phyloP scores from a whole-genome alignment of 1,140 invertebrate genomes.

The Cryptotermes secundus region DNA sequence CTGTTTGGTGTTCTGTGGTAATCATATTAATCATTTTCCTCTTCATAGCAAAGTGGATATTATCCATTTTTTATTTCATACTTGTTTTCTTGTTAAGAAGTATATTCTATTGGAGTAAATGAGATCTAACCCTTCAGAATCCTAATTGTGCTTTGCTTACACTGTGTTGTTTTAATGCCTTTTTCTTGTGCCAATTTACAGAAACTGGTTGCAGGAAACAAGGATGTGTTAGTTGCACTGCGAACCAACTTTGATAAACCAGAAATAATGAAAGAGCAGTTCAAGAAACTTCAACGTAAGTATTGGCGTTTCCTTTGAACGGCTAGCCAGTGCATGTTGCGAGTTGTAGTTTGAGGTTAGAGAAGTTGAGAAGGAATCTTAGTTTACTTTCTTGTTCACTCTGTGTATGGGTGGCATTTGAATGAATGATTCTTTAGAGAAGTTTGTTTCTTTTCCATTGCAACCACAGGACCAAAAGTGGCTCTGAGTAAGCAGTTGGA shows the following conservation, averaged over 20 bases:
- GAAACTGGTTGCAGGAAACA: slow-evolving; percentile 89
- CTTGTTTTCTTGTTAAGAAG: too few relatives aligned
- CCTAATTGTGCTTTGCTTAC: too few relatives aligned
- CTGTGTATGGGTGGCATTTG: not conserved
- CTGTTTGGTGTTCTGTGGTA: too few relatives aligned
- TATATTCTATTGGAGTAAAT: too few relatives aligned
- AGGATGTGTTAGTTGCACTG: slow-evolving; percentile 84
- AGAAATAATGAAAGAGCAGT: slow-evolving; percentile 98
- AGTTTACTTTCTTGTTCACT: not conserved
- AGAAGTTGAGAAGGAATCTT: not conserved
- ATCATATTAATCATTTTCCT: too few relatives aligned
- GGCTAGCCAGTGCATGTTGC: not conserved
- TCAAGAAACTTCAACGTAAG: slow-evolving; percentile 77
- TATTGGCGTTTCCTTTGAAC: slow-evolving; percentile 25
- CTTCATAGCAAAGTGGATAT: too few relatives aligned
- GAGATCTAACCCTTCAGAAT: too few relatives aligned
- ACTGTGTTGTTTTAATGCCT: too few relatives aligned
- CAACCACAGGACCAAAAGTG: slow-evolving; percentile 30
- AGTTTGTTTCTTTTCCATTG: slow-evolving; percentile 33
- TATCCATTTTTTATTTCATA: too few relatives aligned
- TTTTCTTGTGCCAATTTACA: slow-evolving; percentile 41
- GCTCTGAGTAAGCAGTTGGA: slow-evolving; percentile 28
- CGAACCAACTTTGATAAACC: slow-evolving; percentile 96
- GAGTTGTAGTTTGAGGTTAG: not conserved
- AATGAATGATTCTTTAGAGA: slow-evolving; percentile 18